These are phyloP conservation scores for Hemibagrus wyckioides DNA, from an alignment of 2,113 vertebrate species.

Conservation along the genomic window DNA sequence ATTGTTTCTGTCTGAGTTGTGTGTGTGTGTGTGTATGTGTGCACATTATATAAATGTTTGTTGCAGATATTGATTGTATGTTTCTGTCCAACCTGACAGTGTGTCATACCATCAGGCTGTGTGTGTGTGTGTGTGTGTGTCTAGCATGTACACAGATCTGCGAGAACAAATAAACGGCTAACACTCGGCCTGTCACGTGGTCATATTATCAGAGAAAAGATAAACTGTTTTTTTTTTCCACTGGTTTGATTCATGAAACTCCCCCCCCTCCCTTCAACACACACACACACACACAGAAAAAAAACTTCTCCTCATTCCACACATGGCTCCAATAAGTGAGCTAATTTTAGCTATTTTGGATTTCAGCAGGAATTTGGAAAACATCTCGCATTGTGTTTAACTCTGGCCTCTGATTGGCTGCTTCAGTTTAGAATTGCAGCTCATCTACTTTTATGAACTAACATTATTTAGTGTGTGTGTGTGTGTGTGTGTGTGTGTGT, in stretches of 20 bases:
- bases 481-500: conserved; percentile 9
- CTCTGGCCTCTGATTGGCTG: conserved; percentile 38
- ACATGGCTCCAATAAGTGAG: conserved; percentile 75
- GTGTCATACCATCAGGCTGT: conserved; percentile 18
- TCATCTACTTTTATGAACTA: conserved; percentile 41
- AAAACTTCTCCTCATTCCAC: conserved; percentile 46
- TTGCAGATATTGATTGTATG: neutral
- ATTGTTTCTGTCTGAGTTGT: neutral
- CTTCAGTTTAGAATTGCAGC: conserved; percentile 45
- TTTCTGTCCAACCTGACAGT: conserved; percentile 6
- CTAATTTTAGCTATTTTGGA: conserved; percentile 74
- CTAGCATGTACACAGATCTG: conserved; percentile 67
- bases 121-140: conserved; percentile 38
- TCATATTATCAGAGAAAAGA: conserved; percentile 78
- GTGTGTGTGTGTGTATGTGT: conserved; percentile 4
- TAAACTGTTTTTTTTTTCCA: conserved; percentile 75
- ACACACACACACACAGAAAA: conserved; percentile 48
- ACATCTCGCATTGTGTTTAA: conserved; percentile 59
- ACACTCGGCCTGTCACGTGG: conserved; percentile 69
- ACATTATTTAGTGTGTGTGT: conserved; percentile 25
- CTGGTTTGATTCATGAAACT: conserved; percentile 67
- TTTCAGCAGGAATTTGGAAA: conserved; percentile 68
- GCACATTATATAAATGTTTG: neutral
- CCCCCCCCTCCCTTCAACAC: conserved; percentile 49
- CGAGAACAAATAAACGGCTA: conserved; percentile 77